Conservation (phyloP, 2,888 invertebrate genomes). For the Oscheius sp. region DNA sequence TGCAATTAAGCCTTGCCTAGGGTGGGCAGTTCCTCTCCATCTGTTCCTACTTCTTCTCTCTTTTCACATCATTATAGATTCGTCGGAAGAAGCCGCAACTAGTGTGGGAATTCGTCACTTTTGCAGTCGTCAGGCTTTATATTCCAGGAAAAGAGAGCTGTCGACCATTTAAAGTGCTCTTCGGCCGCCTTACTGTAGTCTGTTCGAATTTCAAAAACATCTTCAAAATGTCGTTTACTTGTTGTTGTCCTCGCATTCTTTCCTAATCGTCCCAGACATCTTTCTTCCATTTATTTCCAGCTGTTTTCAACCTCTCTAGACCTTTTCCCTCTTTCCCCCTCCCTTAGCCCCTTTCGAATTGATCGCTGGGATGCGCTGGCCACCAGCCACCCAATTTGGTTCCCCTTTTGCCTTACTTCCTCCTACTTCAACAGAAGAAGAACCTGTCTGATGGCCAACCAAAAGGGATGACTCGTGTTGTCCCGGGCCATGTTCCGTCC, state of each 20-base stretch:
- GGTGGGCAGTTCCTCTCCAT: conserved; percentile 4
- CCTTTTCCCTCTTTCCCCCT: not conserved
- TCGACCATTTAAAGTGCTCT: too few relatives aligned
- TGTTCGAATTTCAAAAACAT: too few relatives aligned
- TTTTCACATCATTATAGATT: not conserved
- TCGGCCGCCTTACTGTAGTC: too few relatives aligned
- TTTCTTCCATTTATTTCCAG: not conserved
- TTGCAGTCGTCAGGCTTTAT: not conserved
- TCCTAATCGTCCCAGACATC: not conserved
- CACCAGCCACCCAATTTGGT: not conserved
- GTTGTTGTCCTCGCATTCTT: not conserved
- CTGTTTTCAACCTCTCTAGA: not conserved
- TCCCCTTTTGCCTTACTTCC: not conserved
- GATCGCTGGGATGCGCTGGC: conserved; percentile 2
- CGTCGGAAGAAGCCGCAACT: too few relatives aligned
- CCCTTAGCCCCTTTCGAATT: not conserved
- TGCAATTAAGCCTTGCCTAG: conserved; percentile 14
- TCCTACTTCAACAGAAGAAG: too few relatives aligned
- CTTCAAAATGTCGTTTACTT: too few relatives aligned
- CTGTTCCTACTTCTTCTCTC: not conserved
- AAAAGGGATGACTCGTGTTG: not conserved
- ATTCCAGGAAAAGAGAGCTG: conserved; percentile 3
- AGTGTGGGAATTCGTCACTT: too few relatives aligned
- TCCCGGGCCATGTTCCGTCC: not conserved
- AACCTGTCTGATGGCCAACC: too few relatives aligned